Evolutionary conservation across 2,113 vertebrate species (phyloP), one percentile per base, ranked within the genome.

Genomic region (Oncorhynchus masou): DNA sequence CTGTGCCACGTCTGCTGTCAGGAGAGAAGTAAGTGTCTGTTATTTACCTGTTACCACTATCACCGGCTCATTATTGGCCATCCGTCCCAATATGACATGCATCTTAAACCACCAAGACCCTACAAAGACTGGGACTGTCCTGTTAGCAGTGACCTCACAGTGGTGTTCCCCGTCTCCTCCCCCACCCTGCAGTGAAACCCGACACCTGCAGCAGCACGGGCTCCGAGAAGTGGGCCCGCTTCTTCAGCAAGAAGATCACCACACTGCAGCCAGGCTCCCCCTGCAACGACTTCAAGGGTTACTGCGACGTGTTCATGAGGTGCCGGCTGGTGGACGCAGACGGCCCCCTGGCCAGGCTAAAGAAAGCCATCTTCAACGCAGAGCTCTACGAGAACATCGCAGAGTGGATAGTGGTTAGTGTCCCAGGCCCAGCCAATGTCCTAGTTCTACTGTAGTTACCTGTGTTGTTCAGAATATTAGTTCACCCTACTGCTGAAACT

Each of bases 1-100:
- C 84, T 99, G 66, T 99, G 98, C 79, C 98, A 99, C 11, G 96
- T 99, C 79, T 99, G 97, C 91, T 99, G 98, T 90, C 96, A 96
- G 97, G 91, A 95, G 20, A 98, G 93, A 93, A 90, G 97, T 99
- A 91, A 95, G 98, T 82, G 71, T 34, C 22, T 19, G 6, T 34
- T 19, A 54, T 54, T 54, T 54, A 54, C 15, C 51, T 54, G 12
- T 54, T 16, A 54, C 16, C 51, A 19, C 51, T 54, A 54, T 54
- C 16, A 54, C 19, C 4, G 51, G 51, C 3, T 16, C 51, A 54
- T 54, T 54, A 13, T 51, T 11, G 34, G 7, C 34, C 34, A 39
- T 39, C 7, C 15, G 3, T 51, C 49, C 11, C 13, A 51, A 13
- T 22, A 22, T n/a, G 16, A 62, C 59, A 22, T 22, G 16, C 3